Evolutionary conservation across 2,888 invertebrate genomes (phyloP).

Genomic region (Diaphora mendica): DNA sequence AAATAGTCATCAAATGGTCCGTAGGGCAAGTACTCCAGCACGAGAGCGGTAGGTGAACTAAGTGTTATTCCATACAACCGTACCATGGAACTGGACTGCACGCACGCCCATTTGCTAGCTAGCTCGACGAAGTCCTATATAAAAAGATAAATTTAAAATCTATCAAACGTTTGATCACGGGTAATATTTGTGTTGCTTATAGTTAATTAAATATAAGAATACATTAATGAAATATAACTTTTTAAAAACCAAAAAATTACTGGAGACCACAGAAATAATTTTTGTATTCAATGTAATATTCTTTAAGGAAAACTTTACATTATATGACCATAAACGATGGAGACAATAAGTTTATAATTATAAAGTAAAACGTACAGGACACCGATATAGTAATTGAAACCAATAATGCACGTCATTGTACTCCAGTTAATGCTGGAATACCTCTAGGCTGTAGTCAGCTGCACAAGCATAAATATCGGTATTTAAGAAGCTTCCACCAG

Average conservation of each 20-base stretch:
- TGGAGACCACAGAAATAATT: too few relatives aligned
- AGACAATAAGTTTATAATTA: background rate
- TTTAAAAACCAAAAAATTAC: too few relatives aligned
- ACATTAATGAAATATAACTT: too few relatives aligned
- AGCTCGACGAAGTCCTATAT: slow-evolving; percentile 91
- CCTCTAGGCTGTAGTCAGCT: background rate
- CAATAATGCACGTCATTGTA: background rate
- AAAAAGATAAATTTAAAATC: slow-evolving; percentile 5
- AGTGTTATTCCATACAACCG: slow-evolving; percentile 92
- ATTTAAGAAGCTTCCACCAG: background rate
- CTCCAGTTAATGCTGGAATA: background rate
- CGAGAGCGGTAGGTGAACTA: slow-evolving; percentile 91
- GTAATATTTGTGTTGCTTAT: too few relatives aligned
- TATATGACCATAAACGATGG: background rate
- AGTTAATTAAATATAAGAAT: too few relatives aligned
- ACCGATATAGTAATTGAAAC: background rate
- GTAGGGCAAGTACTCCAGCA: slow-evolving; percentile 92
- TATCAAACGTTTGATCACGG: too few relatives aligned
- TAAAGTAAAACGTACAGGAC: background rate
- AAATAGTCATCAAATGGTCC: slow-evolving; percentile 93
- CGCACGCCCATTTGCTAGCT: slow-evolving; percentile 92
- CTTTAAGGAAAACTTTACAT: background rate
- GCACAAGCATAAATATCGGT: background rate
- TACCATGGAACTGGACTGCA: slow-evolving; percentile 92
- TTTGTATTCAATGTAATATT: background rate